A percentile compares a stretch with the other conserved stretches of the same genome.
These are phyloP conservation scores for Tinea trinotella DNA, from an alignment of 2,888 invertebrate species.

Conservation along the genomic window DNA sequence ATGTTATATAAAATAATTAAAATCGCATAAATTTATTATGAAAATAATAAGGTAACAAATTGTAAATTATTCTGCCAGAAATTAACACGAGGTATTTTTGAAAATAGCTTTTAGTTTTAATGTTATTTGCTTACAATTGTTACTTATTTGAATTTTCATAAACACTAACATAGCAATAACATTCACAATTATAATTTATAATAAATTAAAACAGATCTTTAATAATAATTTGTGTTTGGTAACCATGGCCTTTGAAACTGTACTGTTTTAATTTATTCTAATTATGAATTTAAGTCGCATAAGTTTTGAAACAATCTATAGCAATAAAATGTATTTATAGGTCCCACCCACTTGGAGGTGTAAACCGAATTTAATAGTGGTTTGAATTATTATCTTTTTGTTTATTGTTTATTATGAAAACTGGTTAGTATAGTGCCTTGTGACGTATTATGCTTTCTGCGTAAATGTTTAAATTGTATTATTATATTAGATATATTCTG, in stretches of 20 bases:
- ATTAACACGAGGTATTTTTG: no score
- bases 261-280: no score
- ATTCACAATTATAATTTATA: no score
- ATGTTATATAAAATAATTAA: neutral
- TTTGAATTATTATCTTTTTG: conserved; percentile 44
- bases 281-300: no score
- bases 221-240: no score
- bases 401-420: conserved; percentile 35
- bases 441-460: conserved; percentile 60
- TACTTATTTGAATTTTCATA: neutral
- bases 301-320: no score
- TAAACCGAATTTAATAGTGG: conserved; percentile 66
- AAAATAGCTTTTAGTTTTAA: neutral
- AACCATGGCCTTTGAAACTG: no score
- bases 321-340: conserved; percentile 59
- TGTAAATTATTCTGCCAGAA: neutral
- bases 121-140: neutral
- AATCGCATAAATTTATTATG: neutral
- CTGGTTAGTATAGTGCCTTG: conserved; percentile 72
- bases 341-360: conserved; percentile 53
- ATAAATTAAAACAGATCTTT: conserved; percentile 38
- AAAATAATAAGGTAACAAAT: neutral
- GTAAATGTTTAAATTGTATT: neutral
- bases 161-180: neutral
- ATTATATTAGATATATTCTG: neutral